A percentile compares a stretch with the other conserved stretches of the same genome.
Conservation (phyloP, 2,888 invertebrate species). For the Limnephilus auricula region DNA sequence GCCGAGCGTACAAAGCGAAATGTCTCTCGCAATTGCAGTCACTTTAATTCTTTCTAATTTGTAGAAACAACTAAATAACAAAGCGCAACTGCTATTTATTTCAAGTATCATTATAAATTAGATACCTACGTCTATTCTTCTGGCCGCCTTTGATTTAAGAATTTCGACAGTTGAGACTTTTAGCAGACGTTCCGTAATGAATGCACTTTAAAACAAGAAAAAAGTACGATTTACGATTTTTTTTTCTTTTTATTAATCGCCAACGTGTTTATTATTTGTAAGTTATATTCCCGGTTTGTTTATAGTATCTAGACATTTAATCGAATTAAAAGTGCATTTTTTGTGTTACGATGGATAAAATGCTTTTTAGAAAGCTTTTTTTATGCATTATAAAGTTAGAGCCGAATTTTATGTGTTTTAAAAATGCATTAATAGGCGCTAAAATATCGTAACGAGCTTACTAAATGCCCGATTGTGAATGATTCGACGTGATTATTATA, state of each 20-base stretch:
- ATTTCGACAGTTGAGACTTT: neutral
- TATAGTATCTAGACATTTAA: neutral
- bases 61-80: constrained; percentile 19
- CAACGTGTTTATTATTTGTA: constrained; percentile 7
- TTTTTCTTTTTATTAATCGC: constrained; percentile 25
- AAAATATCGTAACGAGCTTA: neutral
- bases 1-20: constrained; percentile 7
- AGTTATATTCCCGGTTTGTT: neutral
- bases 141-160: constrained; percentile 24
- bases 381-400: too few relatives aligned
- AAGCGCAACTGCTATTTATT: neutral
- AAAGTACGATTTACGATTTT: constrained; percentile 19
- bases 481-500: neutral
- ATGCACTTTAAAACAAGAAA: constrained; percentile 31
- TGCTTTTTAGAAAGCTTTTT: neutral
- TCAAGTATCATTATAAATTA: constrained; percentile 8
- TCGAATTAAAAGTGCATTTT: neutral
- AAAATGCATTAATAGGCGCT: neutral
- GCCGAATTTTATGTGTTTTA: neutral
- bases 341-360: neutral
- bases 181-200: constrained; percentile 14
- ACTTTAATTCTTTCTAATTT: constrained; percentile 27
- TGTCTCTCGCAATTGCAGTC: neutral
- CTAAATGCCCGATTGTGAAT: neutral
- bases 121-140: neutral